Evolutionary conservation across 2,113 vertebrate genomes (phyloP).

Genomic region (Bufo bufo): DNA sequence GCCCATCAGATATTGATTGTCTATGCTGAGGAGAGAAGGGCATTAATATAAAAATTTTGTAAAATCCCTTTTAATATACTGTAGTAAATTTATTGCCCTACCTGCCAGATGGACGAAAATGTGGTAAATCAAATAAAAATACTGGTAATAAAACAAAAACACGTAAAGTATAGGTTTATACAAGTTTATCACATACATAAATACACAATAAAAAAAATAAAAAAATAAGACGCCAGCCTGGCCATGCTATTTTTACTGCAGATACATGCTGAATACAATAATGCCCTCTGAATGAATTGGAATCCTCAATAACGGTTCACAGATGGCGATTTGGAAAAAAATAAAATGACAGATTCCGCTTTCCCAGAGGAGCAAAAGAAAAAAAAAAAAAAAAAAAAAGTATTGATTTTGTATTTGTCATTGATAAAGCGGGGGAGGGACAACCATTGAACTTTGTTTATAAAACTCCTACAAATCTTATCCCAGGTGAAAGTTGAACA

Average conservation of each 20-base stretch:
- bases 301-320: conserved; percentile 16
- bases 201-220: not conserved
- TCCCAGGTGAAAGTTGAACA: conserved; percentile 71
- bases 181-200: no score
- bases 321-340: not conserved
- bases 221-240: not conserved
- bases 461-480: conserved; percentile 55
- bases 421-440: not conserved
- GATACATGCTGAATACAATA: not conserved
- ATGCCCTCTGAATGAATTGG: not conserved
- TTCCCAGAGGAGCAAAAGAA: not conserved
- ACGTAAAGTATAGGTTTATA: no score
- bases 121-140: no score
- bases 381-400: not conserved
- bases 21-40: no score
- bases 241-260: not conserved
- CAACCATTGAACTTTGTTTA: conserved; percentile 19
- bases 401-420: conserved; percentile 40
- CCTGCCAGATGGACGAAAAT: not conserved
- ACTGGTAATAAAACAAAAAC: no score
- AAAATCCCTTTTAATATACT: not conserved
- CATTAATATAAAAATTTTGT: no score
- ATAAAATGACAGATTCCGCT: conserved; percentile 5
- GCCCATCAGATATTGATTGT: no score
- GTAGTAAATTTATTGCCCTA: not conserved